Conservation (phyloP, 2,797 vertebrate genomes). For the Poeciliopsis presidionis region DNA sequence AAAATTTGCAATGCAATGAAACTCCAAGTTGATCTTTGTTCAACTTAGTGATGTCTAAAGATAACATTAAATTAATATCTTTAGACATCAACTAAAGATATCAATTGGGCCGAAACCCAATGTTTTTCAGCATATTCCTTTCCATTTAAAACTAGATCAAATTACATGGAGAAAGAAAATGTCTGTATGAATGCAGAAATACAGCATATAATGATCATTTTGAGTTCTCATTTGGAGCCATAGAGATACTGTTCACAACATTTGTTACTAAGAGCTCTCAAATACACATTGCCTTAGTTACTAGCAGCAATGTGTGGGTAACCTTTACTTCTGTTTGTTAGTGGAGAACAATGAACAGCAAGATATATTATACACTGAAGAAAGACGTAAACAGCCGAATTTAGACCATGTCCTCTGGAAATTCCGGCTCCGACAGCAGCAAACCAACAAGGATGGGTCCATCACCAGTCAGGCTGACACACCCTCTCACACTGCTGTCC, state of each 20-base stretch:
- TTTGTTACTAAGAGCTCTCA: neutral
- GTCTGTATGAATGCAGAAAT: neutral
- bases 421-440: constrained; percentile 38
- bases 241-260: neutral
- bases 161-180: neutral
- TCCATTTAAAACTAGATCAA: neutral
- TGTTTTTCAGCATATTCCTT: neutral
- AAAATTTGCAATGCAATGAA: neutral
- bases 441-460: constrained; percentile 44
- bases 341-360: constrained; percentile 46
- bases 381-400: constrained; percentile 38
- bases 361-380: constrained; percentile 38
- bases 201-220: neutral
- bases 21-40: neutral
- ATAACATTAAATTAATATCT: neutral
- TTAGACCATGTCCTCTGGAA: constrained; percentile 29
- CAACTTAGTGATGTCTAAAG: neutral
- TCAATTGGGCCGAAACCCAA: neutral
- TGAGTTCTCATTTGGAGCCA: neutral
- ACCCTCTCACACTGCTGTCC: constrained; percentile 63
- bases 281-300: neutral
- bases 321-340: constrained; percentile 19
- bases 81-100: too few relatives aligned
- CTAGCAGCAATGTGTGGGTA: neutral
- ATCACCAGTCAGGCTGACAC: constrained; percentile 54